A percentile compares a stretch with the other conserved stretches of the same genome.
These are phyloP conservation scores for Corella eumyota DNA, from an alignment of 23 tunicate species.

Conservation along the genomic window DNA sequence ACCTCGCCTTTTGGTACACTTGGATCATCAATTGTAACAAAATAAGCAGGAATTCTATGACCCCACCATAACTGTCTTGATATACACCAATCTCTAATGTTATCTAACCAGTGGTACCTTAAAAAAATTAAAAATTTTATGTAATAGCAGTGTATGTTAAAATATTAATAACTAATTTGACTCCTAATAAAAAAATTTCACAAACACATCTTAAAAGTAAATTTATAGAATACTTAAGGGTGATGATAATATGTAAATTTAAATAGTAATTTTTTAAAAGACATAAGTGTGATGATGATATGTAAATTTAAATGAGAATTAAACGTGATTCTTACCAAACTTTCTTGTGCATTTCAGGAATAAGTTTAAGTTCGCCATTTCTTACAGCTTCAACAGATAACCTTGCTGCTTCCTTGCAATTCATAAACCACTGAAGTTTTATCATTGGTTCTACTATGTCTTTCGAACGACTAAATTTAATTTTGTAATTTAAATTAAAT, in stretches of 20 bases:
- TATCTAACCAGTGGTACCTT: slow-evolving; percentile 92
- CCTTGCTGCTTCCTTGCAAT: slow-evolving; percentile 81
- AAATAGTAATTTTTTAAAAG: too few relatives aligned
- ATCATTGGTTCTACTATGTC: slow-evolving; percentile 96
- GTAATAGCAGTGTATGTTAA: too few relatives aligned
- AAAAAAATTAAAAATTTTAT: too few relatives aligned
- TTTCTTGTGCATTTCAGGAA: slow-evolving; percentile 73
- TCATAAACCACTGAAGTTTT: slow-evolving; percentile 97
- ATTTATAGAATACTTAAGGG: too few relatives aligned
- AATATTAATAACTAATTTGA: too few relatives aligned
- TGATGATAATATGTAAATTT: too few relatives aligned
- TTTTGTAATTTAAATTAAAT: not conserved
- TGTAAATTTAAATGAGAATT: too few relatives aligned
- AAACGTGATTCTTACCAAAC: slow-evolving; percentile 42
- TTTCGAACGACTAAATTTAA: slow-evolving; percentile 52
- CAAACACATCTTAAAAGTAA: too few relatives aligned
- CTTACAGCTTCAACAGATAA: slow-evolving; percentile 72
- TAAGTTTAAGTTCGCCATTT: slow-evolving; percentile 63
- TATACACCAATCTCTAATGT: slow-evolving; percentile 97
- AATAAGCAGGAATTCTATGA: slow-evolving; percentile 96
- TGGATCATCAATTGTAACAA: slow-evolving; percentile 55
- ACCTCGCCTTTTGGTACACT: slow-evolving; percentile 54
- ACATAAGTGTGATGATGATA: too few relatives aligned
- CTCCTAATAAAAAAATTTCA: too few relatives aligned
- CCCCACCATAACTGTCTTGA: slow-evolving; percentile 99